Percentiles rank a stretch among this genome's conserved stretches.
These are phyloP conservation scores for Drosophila repleta DNA, from an alignment of 1,140 invertebrate genomes.

Conservation along the genomic window DNA sequence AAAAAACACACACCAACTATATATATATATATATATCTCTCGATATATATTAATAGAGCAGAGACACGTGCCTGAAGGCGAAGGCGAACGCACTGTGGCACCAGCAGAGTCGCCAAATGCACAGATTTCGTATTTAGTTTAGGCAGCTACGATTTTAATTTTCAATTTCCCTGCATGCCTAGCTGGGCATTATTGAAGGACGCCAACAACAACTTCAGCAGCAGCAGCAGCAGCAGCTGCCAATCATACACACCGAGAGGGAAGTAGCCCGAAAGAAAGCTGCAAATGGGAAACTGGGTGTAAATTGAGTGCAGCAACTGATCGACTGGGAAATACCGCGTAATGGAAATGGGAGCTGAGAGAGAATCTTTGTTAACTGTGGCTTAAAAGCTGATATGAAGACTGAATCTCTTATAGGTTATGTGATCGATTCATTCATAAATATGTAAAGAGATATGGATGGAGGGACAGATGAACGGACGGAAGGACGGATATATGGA, in stretches of 20 bases:
- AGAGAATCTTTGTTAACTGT: no score
- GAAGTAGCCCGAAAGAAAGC: no score
- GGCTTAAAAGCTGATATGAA: no score
- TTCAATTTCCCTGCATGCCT: slow-evolving; percentile 44
- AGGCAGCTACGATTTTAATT: slow-evolving; percentile 45
- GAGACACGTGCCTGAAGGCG: not conserved
- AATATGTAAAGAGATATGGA: no score
- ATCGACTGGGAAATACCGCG: no score
- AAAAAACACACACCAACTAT: slow-evolving; percentile 22
- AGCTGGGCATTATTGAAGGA: slow-evolving; percentile 22
- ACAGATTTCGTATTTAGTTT: slow-evolving; percentile 43
- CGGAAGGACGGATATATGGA: no score
- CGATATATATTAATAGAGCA: not conserved
- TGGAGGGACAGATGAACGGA: no score
- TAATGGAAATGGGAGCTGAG: no score
- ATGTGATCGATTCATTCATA: no score
- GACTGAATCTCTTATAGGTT: no score
- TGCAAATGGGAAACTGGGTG: not conserved
- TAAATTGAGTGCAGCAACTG: not conserved
- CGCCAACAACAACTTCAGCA: slow-evolving; percentile 2
- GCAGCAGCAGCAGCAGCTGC: no score
- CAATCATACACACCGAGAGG: slow-evolving; percentile 8
- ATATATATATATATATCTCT: not conserved
- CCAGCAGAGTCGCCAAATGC: not conserved
- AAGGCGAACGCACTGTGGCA: slow-evolving; percentile 14